These are phyloP conservation scores for Caenorhabditis inopinata DNA, from an alignment of 1,140 invertebrate species.

Conservation along the genomic window DNA sequence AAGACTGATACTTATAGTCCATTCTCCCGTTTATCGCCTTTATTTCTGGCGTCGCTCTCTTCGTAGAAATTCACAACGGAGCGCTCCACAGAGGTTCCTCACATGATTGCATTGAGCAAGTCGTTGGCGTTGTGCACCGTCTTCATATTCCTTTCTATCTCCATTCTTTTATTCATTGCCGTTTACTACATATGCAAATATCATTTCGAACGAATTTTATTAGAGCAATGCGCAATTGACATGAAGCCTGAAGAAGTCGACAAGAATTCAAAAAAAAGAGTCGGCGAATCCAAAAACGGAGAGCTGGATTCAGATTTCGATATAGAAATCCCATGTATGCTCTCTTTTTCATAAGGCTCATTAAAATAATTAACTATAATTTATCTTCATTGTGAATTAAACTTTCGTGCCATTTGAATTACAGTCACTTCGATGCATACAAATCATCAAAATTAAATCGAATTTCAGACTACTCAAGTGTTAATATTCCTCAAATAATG, in stretches of 20 bases:
- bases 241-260: slow-evolving; percentile 11
- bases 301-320: not conserved
- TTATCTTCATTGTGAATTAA: too few relatives aligned
- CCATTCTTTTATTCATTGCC: not conserved
- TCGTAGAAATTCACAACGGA: not conserved
- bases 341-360: not conserved
- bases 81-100: not conserved
- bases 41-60: too few relatives aligned
- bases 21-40: not conserved
- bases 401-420: too few relatives aligned
- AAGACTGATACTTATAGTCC: not conserved
- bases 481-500: not conserved
- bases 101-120: not conserved
- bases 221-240: not conserved
- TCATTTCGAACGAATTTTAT: slow-evolving; percentile 1
- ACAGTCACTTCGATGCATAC: too few relatives aligned
- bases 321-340: not conserved
- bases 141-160: slow-evolving; percentile 19
- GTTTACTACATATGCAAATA: slow-evolving; percentile 14
- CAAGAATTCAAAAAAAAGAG: not conserved
- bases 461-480: not conserved
- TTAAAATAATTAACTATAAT: not conserved
- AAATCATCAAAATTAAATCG: too few relatives aligned
- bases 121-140: slow-evolving; percentile 2
- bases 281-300: not conserved